Percentiles rank a stretch among this genome's conserved stretches.
Evolutionary conservation across 53 echinoderm and acorn worm species (phyloP).

Genomic region (Temnopleurus reevesii): DNA sequence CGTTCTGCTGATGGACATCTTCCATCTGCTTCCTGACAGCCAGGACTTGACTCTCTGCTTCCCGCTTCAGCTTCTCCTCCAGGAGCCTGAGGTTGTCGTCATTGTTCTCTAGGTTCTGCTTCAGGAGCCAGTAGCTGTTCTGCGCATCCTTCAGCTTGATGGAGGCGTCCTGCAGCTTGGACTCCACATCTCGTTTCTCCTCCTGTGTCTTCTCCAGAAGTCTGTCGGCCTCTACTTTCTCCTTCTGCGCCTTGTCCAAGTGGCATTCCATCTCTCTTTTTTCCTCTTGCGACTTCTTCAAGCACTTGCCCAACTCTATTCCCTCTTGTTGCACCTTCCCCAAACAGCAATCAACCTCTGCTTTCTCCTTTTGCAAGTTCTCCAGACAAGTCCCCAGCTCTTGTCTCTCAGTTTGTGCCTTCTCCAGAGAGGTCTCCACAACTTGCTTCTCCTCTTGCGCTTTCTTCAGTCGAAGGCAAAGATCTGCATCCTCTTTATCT

Average conservation of each 20-base stretch:
- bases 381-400: neutral
- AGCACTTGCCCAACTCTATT: neutral
- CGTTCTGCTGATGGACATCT: constrained; percentile 15
- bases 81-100: constrained; percentile 4
- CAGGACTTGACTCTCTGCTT: neutral
- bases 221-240: neutral
- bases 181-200: constrained; percentile 30
- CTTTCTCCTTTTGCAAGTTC: too few species aligned
- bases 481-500: neutral
- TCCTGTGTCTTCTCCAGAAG: neutral
- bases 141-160: constrained; percentile 1
- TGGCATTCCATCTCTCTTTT: neutral
- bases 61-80: constrained; percentile 33
- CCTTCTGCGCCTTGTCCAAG: neutral
- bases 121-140: constrained; percentile 40
- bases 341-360: too few species aligned
- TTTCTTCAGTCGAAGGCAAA: constrained; percentile 1
- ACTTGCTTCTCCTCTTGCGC: neutral
- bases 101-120: constrained; percentile 54
- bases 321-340: neutral
- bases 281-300: constrained; percentile 6
- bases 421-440: neutral
- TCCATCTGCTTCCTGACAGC: neutral
- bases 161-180: neutral
- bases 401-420: neutral